Base-by-base conservation (phyloP, 2,888 invertebrate species). In the Cataglyphis cursor region DNA sequence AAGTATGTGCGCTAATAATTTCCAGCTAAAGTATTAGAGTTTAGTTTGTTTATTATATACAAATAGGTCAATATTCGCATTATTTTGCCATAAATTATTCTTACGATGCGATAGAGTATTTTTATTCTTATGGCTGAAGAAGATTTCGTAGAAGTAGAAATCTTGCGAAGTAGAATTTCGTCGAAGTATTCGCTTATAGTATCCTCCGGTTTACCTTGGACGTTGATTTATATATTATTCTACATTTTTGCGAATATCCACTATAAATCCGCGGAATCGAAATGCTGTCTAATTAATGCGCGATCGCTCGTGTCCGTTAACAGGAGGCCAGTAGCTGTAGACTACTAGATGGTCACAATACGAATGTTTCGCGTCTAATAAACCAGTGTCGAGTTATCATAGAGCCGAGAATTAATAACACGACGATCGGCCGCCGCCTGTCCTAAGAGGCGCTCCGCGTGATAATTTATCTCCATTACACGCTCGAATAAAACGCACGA, bases 401-500 rank as follows among this genome's bases (percentile, higher is more conserved):
- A 2, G 28, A 28, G 78, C 70, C 78, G 78, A 59, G 78, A 70
- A 80, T 80, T 80, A 80, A 70, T 57, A 80, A 70, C 70, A 70
- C 70, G 78, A 70, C 70, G 78, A 80, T 80, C 21, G 59, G 59
- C 28, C 3, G 59, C 68, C 3, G 68, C 70, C 70, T 38, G 57
- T 31, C 28, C 28, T 28, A 0, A 2, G 28, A 28, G 28, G 28
- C n/a, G n/a, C n/a, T n/a, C n/a, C 24, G 18, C 59, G 41, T 28
- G 78, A 70, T 70, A 70, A 70, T 80, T 80, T 70, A 80, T 80
- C 78, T 70, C 70, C 78, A 35, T 80, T 80, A 70, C 41, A 70
- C 44, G 59, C 44, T 70, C 78, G 24, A 48, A 48, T n/a, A n/a
- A n/a, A 48, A 51, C 48, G 15, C 18, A 51, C 18, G 35, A 51